These are phyloP conservation scores for Pardalotus punctatus DNA, from an alignment of 2,113 vertebrate genomes.

Conservation along the genomic window DNA sequence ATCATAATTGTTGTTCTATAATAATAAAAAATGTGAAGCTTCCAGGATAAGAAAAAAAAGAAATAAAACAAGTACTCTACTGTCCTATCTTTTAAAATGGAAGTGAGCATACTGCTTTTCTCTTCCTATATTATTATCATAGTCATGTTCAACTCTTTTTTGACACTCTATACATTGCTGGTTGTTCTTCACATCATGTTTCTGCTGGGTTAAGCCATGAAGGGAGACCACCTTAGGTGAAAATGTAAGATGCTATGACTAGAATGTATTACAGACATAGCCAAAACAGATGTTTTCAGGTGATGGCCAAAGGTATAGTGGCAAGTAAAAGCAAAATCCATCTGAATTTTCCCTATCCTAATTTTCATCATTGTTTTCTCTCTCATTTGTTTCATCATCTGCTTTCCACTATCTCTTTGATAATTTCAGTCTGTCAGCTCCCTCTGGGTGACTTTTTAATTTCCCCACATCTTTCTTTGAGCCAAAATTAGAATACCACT, in stretches of 20 bases:
- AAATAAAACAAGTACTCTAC: rapidly evolving
- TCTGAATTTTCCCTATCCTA: not conserved
- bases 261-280: not conserved
- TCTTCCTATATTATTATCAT: not conserved
- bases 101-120: not conserved
- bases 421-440: not conserved
- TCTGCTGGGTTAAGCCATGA: not conserved
- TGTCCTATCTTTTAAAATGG: not conserved
- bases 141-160: not conserved
- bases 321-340: not conserved
- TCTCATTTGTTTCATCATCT: not conserved
- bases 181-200: not conserved
- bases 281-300: not conserved
- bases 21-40: not conserved
- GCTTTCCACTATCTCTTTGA: not conserved
- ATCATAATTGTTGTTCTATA: not conserved
- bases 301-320: not conserved
- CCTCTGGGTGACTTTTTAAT: not conserved
- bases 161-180: not conserved
- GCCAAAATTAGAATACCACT: constrained; percentile 1
- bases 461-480: not conserved
- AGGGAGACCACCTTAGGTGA: not conserved
- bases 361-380: not conserved
- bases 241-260: not conserved
- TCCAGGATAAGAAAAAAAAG: not conserved